Evolutionary conservation across 2,888 invertebrate genomes (phyloP), one percentile per base, ranked within the genome.

Genomic region (Phorcus lineatus): DNA sequence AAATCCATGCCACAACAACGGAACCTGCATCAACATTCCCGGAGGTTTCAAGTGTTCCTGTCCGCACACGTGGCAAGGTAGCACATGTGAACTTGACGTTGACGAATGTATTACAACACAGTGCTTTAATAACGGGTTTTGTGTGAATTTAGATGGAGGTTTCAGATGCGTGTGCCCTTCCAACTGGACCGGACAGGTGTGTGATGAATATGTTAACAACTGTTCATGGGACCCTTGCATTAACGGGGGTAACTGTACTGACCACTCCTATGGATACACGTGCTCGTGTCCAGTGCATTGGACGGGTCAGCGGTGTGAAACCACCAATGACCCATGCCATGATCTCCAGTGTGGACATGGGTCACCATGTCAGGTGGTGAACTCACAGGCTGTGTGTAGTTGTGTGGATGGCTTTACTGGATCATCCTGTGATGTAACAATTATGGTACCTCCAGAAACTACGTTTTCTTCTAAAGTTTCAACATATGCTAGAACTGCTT

Each of bases 251-350:
- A 62, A 28, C 17, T 62, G 62, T 28, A 62, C 62, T 62, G 28
- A 62, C 62, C 62, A 28, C 28, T 24, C 17, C 9, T 62, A 62
- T 22, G 53, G 74, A 2, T 74, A 53, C 53, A 53, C 4, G 24
- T 74, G 74, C 28, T 52, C 53, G 19, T 74, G 74, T 53, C 24
- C 24, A 2, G 4, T 9, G 11, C 17, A 17, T 13, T 74, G 53
- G 52, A 74, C 74, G 9, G 74, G 74, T 53, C 24, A 47, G 24
- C 74, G 53, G 22, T 74, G 74, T 28, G 74, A 74, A 28, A 28
- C 28, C 28, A n/a, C 28, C n/a, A 28, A 28, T 22, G 24, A 62
- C 62, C 62, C 11, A 16, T 62, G 62, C 28, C 13, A 24, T 28
- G 28, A 62, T 13, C 24, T 13, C n/a, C 24, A 62, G 62, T 62